Evolutionary conservation across 2,888 invertebrate genomes (phyloP).

Genomic region (Aleiodes leptofemur): DNA sequence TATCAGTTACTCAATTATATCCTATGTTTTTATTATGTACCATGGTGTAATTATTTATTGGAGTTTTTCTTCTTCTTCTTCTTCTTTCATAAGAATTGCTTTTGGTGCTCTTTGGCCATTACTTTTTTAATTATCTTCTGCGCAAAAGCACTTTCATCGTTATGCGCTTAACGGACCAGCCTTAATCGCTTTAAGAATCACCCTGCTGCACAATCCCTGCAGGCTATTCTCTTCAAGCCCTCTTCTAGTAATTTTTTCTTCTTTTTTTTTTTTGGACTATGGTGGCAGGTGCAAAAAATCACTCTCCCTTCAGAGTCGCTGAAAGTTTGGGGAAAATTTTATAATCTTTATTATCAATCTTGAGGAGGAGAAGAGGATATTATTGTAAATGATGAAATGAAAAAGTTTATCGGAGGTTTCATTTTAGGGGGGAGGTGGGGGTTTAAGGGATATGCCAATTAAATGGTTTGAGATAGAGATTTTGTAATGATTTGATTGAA

Average conservation of each 20-base stretch:
- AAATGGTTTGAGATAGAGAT: too few species aligned
- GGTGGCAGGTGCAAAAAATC: slow-evolving; percentile 55
- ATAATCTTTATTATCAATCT: slow-evolving; percentile 10
- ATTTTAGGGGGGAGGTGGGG: background rate
- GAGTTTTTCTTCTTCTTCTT: background rate
- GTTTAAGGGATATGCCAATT: too few species aligned
- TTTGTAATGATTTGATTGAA: too few species aligned
- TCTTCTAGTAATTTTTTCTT: background rate
- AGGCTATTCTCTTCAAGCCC: slow-evolving; percentile 26
- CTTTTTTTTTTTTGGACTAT: background rate
- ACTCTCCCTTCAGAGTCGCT: slow-evolving; percentile 48
- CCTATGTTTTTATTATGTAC: background rate
- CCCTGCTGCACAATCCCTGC: slow-evolving; percentile 52
- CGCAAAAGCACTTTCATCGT: slow-evolving; percentile 58
- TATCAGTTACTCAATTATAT: background rate
- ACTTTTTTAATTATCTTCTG: slow-evolving; percentile 67
- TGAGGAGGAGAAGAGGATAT: background rate
- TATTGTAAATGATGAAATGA: slow-evolving; percentile 10
- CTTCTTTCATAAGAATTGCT: slow-evolving; percentile 19
- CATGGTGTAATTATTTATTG: slow-evolving; percentile 3
- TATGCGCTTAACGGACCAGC: slow-evolving; percentile 63
- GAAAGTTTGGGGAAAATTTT: slow-evolving; percentile 18
- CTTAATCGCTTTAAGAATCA: slow-evolving; percentile 66
- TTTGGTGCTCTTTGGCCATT: slow-evolving; percentile 58
- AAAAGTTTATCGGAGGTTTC: background rate